phyloP scores from a whole-genome alignment of 2,113 vertebrate species.

The Carassius auratus region DNA sequence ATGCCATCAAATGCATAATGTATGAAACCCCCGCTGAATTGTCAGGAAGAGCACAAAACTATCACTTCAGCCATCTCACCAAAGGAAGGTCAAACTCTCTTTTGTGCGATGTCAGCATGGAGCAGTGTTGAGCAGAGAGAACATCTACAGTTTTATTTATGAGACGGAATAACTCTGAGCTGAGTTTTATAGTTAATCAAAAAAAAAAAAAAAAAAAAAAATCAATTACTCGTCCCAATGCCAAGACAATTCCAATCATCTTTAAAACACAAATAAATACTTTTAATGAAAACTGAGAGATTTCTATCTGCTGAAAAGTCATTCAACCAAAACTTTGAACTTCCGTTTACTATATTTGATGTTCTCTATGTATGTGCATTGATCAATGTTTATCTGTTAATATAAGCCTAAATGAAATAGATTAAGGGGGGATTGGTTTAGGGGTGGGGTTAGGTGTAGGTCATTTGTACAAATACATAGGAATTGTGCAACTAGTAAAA shows the following conservation, averaged over 20 bases:
- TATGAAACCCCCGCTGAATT: constrained; percentile 49
- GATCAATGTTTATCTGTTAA: neutral
- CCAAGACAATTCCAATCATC: neutral
- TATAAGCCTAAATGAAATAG: neutral
- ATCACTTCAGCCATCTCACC: constrained; percentile 42
- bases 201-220: neutral
- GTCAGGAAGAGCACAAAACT: constrained; percentile 47
- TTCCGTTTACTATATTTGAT: neutral
- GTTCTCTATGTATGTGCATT: neutral
- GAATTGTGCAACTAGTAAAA: too few species aligned
- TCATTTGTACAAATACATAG: too few species aligned
- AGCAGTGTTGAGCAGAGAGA: constrained; percentile 7
- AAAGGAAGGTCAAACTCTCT: constrained; percentile 55
- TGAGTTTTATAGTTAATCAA: neutral
- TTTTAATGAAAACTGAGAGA: too few species aligned
- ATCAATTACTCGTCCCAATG: too few species aligned
- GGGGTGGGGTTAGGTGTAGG: too few species aligned
- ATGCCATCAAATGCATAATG: constrained; percentile 46
- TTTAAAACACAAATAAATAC: neutral
- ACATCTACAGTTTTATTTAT: neutral
- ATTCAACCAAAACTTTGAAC: neutral
- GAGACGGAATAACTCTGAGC: neutral
- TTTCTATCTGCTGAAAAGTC: too few species aligned
- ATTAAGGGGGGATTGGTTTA: neutral
- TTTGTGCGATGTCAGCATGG: constrained; percentile 33